Evolutionary conservation across 2,797 vertebrate species (phyloP), one percentile per base, ranked within the genome.

Genomic region (Avahi laniger): DNA sequence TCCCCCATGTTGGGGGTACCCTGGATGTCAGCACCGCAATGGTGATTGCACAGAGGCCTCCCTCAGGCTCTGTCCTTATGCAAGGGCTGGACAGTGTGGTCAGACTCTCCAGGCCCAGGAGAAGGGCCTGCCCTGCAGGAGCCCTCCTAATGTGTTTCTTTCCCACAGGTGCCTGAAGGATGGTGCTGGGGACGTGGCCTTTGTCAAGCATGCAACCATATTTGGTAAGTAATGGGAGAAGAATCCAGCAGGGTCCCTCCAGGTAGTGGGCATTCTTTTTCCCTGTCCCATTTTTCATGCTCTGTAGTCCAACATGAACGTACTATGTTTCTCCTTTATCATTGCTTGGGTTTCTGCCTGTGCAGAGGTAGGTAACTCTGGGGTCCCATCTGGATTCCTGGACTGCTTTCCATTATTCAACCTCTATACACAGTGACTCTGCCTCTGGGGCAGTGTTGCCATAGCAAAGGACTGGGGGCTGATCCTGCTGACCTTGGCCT

Each of bases 151-250:
- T 91, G 0, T 30, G 81, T 96, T n/a, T 98, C 35, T 67, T 86
- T 73, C 30, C 43, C 89, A 76, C 94, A 99, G 99, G 30, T 99
- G 99, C 97, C 98, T 99, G 96, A 98, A 76, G 17, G 99, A 99
- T 0, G 98, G 61, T 7, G 95, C 2, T 72, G 99, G 99, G 80
- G 98, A 99, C 0, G 99, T 99, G 76, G 99, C 99, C 89, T 99
- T 99, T 98, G 98, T 99, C 89, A 99, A 99, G 67, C 99, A 99
- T 24, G 95, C 98, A 67, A 99, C 99, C 41, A 98, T 99, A 92
- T 97, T 99, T 91, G 98, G 99, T 99, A 97, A 98, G 93, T 43
- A 61, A 76, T 15, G 0, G 28, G 52, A 57, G 50, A 59, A 65
- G 80, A 43, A 22, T 22, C 18, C 50, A 52, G 22, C n/a, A 57